A percentile compares a stretch with the other conserved stretches of the same genome.
These are phyloP conservation scores for Paradoxurus hermaphroditus DNA, from an alignment of 2,113 vertebrate species.

Conservation along the genomic window DNA sequence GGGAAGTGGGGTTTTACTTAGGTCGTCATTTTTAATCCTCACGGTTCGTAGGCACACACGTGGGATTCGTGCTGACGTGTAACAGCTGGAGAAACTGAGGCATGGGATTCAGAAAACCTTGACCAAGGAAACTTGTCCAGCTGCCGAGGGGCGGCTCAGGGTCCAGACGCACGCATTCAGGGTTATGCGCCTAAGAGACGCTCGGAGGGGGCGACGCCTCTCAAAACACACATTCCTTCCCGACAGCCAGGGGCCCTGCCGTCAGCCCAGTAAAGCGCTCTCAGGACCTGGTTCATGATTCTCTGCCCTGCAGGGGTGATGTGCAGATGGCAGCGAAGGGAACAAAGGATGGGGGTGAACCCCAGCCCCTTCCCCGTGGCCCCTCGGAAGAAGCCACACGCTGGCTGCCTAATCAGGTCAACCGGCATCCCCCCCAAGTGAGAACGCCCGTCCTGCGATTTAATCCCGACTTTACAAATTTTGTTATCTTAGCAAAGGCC, in stretches of 20 bases:
- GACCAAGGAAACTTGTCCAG: not conserved
- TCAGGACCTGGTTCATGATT: not conserved
- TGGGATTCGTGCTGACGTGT: not conserved
- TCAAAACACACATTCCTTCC: not conserved
- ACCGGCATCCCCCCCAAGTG: not conserved
- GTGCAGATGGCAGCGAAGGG: fast-evolving
- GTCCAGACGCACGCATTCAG: not conserved
- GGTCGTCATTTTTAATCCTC: not conserved
- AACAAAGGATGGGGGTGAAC: not conserved
- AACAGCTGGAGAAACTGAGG: not conserved
- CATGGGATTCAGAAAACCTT: not conserved
- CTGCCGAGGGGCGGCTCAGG: not conserved
- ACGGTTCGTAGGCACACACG: not conserved
- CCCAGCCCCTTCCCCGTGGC: fast-evolving
- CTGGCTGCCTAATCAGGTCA: not conserved
- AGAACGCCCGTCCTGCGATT: not conserved
- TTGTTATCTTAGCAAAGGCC: conserved; percentile 27
- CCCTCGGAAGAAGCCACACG: not conserved
- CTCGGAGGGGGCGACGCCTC: not conserved
- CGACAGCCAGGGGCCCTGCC: not conserved
- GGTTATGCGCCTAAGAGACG: fast-evolving
- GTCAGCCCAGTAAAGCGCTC: not conserved
- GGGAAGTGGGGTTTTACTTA: not conserved
- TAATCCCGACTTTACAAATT: not conserved
- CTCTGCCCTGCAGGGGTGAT: fast-evolving